Percentiles rank a stretch among this genome's conserved stretches.
These are phyloP conservation scores for Grus americana DNA, from an alignment of 2,113 vertebrate genomes.

Conservation along the genomic window DNA sequence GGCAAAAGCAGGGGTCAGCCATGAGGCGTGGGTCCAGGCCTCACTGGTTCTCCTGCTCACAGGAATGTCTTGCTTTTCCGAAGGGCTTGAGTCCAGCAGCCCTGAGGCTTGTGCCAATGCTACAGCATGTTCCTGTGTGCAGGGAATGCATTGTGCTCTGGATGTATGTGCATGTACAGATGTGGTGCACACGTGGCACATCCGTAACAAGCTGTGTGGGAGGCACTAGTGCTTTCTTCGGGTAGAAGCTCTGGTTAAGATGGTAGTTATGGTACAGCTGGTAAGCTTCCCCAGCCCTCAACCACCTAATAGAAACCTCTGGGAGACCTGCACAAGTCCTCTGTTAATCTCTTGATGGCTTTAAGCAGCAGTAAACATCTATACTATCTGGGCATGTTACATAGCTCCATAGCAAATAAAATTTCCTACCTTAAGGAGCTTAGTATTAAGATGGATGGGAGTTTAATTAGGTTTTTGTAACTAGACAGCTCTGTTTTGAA, in stretches of 20 bases:
- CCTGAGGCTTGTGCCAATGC: no score
- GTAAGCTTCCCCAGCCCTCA: background rate
- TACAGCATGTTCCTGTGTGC: background rate
- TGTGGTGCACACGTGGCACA: background rate
- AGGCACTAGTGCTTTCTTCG: accelerated
- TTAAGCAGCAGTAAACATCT: background rate
- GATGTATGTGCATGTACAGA: background rate
- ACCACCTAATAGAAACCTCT: background rate
- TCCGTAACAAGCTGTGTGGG: no score
- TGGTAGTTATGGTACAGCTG: background rate
- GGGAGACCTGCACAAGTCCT: background rate
- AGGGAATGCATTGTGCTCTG: background rate
- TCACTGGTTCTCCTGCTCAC: background rate
- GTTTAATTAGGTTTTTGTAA: conserved; percentile 50
- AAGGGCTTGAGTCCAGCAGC: background rate
- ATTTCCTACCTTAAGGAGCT: background rate
- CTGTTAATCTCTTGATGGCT: background rate
- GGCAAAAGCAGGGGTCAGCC: background rate
- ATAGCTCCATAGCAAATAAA: background rate
- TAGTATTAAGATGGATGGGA: conserved; percentile 42
- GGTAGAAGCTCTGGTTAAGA: background rate
- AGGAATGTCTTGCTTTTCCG: background rate
- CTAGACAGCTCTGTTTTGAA: conserved; percentile 1
- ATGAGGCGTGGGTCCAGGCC: background rate
- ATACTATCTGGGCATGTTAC: background rate